A percentile compares a stretch with the other conserved stretches of the same genome.
These are phyloP conservation scores for Myrmecophaga tridactyla DNA, from an alignment of 2,113 vertebrate genomes.

Conservation along the genomic window DNA sequence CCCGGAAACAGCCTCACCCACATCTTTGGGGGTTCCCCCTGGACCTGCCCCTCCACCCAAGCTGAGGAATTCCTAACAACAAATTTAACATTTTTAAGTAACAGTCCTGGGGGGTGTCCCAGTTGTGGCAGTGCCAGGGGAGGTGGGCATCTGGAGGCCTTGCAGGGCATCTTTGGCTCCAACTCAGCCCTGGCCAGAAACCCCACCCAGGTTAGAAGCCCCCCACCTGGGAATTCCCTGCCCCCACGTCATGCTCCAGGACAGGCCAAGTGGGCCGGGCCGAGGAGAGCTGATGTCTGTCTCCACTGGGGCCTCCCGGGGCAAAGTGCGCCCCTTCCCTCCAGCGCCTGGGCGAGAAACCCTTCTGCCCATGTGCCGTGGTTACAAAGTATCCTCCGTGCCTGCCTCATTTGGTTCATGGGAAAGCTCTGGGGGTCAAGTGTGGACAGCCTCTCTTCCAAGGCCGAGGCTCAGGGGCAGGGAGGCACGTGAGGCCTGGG, in stretches of 20 bases:
- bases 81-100: neutral
- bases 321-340: neutral
- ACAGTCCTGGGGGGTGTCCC: neutral
- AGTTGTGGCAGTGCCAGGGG: neutral
- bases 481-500: neutral
- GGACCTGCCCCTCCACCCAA: no score
- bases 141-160: neutral
- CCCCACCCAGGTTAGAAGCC: neutral
- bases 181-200: neutral
- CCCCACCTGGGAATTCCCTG: neutral
- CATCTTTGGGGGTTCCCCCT: no score
- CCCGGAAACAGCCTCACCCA: neutral
- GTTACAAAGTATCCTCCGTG: neutral
- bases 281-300: no score
- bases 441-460: neutral
- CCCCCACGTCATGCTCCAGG: neutral
- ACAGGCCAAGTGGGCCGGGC: no score
- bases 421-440: neutral
- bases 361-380: neutral
- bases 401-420: neutral
- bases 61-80: neutral
- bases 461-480: neutral
- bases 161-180: neutral
- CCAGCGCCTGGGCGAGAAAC: accelerated
- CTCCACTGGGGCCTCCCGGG: neutral